These are phyloP conservation scores for Diplazon laetatorius DNA, from an alignment of 2,888 invertebrate species.

Conservation along the genomic window DNA sequence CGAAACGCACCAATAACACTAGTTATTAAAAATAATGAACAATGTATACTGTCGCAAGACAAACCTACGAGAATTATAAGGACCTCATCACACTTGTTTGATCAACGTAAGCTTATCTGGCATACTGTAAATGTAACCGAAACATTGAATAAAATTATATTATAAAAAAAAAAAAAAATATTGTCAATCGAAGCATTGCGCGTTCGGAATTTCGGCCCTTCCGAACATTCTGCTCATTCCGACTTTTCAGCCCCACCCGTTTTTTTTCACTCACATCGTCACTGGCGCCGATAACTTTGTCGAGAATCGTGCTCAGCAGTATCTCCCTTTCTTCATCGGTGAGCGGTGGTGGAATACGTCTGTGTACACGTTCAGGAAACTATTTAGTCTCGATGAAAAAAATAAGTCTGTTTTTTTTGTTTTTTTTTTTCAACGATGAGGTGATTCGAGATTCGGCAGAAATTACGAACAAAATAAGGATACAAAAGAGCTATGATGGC, in stretches of 20 bases:
- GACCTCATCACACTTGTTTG: too few relatives aligned
- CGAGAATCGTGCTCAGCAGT: slow-evolving; percentile 75
- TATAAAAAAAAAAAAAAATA: too few relatives aligned
- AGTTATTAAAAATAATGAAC: too few relatives aligned
- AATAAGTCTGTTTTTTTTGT: too few relatives aligned
- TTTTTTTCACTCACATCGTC: slow-evolving; percentile 69
- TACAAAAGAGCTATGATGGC: slow-evolving; percentile 75
- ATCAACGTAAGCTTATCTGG: too few relatives aligned
- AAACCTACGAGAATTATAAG: too few relatives aligned
- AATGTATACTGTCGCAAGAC: too few relatives aligned
- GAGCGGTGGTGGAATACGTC: slow-evolving; percentile 74
- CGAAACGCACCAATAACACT: too few relatives aligned
- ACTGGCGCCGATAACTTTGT: slow-evolving; percentile 77
- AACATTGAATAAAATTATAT: slow-evolving; percentile 28
- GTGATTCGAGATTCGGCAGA: neutral
- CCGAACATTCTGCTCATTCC: neutral
- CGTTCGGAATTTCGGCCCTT: neutral
- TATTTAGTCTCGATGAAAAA: slow-evolving; percentile 4
- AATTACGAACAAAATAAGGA: slow-evolving; percentile 62
- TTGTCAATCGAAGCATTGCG: too few relatives aligned
- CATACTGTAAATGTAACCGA: too few relatives aligned
- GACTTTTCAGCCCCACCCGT: slow-evolving; percentile 1
- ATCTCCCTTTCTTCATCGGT: slow-evolving; percentile 75
- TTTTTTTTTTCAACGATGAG: neutral
- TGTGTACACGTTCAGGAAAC: slow-evolving; percentile 45